Percentiles rank a stretch among this genome's conserved stretches.
Evolutionary conservation across 2,888 invertebrate genomes (phyloP).

Genomic region (Philonicus albiceps): DNA sequence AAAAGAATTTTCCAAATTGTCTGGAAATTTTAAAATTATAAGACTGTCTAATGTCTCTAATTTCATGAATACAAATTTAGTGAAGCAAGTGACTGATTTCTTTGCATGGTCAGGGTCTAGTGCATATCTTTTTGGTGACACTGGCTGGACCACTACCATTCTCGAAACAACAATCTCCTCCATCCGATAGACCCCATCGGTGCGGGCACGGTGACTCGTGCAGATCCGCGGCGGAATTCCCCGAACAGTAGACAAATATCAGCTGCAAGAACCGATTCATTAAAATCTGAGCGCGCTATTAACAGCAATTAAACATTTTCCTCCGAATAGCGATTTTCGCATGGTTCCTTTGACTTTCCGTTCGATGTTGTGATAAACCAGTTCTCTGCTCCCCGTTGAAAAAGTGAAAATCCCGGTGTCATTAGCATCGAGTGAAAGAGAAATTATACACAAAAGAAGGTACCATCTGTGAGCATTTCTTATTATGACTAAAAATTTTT

Average conservation of each 20-base stretch:
- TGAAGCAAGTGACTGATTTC: background rate
- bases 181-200: background rate
- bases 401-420: conserved; percentile 47
- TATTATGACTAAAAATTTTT: background rate
- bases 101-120: conserved; percentile 24
- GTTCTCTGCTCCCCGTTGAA: conserved; percentile 28
- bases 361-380: conserved; percentile 6
- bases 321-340: background rate
- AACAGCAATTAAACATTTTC: background rate
- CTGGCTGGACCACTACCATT: conserved; percentile 5
- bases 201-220: background rate
- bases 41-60: background rate
- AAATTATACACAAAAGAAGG: conserved; percentile 39
- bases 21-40: background rate
- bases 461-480: conserved; percentile 9
- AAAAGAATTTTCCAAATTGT: background rate
- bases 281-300: background rate
- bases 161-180: background rate
- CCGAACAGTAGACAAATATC: background rate
- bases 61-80: background rate
- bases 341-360: background rate
- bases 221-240: background rate
- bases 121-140: conserved; percentile 8
- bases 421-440: conserved; percentile 46
- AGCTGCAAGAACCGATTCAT: background rate